phyloP scores from a whole-genome alignment of 1,140 invertebrate genomes.

The Triops longicaudatus region DNA sequence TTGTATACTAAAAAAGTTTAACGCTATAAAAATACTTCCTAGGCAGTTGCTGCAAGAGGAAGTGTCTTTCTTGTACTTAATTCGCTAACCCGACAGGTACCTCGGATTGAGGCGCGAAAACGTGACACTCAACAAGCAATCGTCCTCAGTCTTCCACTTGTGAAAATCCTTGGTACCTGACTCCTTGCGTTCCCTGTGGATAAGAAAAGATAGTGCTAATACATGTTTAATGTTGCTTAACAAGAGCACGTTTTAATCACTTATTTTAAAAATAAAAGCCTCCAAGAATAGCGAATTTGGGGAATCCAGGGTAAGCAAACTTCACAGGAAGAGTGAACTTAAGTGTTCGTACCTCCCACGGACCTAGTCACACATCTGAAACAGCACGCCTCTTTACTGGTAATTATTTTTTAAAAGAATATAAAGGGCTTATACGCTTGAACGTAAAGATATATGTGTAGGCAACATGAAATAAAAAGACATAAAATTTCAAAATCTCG shows the following conservation, averaged over 20 bases:
- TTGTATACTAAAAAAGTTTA: neutral
- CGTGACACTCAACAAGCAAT: neutral
- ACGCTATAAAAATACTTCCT: neutral
- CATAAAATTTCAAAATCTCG: too few species aligned
- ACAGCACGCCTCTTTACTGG: too few species aligned
- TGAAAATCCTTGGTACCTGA: slow-evolving; percentile 1
- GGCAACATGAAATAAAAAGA: too few species aligned
- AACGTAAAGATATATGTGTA: too few species aligned
- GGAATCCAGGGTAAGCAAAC: too few species aligned
- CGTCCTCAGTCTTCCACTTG: neutral
- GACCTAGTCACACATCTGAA: too few species aligned
- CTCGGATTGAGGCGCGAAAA: slow-evolving; percentile 1
- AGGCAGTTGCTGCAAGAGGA: neutral
- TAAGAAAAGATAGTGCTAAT: neutral
- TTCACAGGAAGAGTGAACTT: too few species aligned
- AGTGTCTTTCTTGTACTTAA: neutral
- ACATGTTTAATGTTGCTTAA: slow-evolving; percentile 2
- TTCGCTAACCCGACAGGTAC: slow-evolving; percentile 1
- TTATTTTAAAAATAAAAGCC: too few species aligned
- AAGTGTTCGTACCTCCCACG: too few species aligned
- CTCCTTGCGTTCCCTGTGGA: neutral
- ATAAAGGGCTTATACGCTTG: too few species aligned
- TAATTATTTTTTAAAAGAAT: too few species aligned
- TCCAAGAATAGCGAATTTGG: too few species aligned
- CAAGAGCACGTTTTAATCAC: neutral